Evolutionary conservation across 2,113 vertebrate genomes (phyloP).

Genomic region (Lynx canadensis): DNA sequence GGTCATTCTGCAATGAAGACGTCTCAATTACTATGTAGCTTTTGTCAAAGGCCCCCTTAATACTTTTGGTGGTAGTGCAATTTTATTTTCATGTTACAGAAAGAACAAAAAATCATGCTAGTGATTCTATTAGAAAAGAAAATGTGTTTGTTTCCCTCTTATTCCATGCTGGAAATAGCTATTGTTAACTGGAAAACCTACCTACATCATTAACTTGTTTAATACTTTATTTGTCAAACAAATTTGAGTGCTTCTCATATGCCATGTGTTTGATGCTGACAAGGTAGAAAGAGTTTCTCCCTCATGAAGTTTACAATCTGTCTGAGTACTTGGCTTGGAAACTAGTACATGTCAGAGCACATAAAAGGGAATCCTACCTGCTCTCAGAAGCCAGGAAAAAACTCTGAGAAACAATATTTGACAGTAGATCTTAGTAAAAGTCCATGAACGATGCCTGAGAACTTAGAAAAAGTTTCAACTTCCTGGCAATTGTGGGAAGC

Average conservation of each 20-base stretch:
- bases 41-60: not conserved
- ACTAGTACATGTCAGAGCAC: not conserved
- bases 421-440: not conserved
- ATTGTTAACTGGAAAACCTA: not conserved
- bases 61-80: not conserved
- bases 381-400: not conserved
- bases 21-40: not conserved
- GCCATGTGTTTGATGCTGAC: not conserved
- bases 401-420: not conserved
- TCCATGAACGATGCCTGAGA: not conserved
- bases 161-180: not conserved
- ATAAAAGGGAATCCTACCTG: not conserved
- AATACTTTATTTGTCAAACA: not conserved
- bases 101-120: not conserved
- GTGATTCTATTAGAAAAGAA: not conserved
- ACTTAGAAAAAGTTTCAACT: constrained; percentile 42
- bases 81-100: not conserved
- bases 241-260: not conserved
- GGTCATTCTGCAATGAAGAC: not conserved
- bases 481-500: not conserved
- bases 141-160: not conserved
- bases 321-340: not conserved
- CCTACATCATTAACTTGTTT: not conserved
- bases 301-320: not conserved
- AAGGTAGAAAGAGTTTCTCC: not conserved